These are phyloP conservation scores for Pelodytes ibericus DNA, from an alignment of 2,797 vertebrate genomes.

Conservation along the genomic window DNA sequence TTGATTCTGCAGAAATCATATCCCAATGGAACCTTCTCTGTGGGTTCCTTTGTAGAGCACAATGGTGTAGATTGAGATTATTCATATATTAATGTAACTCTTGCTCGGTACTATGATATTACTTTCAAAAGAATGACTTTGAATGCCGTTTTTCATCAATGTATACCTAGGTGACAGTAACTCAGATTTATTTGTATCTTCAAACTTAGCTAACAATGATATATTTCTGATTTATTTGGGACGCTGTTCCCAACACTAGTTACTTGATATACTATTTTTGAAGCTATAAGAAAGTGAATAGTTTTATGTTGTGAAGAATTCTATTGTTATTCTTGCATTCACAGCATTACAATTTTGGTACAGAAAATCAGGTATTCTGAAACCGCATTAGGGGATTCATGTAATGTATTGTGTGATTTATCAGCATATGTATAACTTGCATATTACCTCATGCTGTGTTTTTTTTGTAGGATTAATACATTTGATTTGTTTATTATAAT, in stretches of 20 bases:
- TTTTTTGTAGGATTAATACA: too few relatives aligned
- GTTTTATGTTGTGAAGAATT: neutral
- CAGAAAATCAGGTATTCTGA: neutral
- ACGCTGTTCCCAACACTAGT: neutral
- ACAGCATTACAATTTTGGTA: neutral
- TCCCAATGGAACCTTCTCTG: slow-evolving; percentile 46
- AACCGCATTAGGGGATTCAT: neutral
- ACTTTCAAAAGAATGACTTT: slow-evolving; percentile 3
- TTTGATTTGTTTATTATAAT: too few relatives aligned
- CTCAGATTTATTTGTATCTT: slow-evolving; percentile 6
- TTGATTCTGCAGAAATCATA: slow-evolving; percentile 46
- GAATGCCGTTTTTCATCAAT: slow-evolving; percentile 12
- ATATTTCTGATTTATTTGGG: slow-evolving; percentile 23
- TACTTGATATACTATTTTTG: neutral
- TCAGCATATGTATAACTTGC: neutral
- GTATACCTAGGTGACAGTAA: slow-evolving; percentile 20
- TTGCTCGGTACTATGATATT: slow-evolving; percentile 8
- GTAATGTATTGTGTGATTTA: neutral
- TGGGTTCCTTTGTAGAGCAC: slow-evolving; percentile 18
- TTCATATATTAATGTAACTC: slow-evolving; percentile 25
- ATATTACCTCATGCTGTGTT: neutral
- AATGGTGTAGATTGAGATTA: slow-evolving; percentile 33
- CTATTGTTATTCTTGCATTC: neutral
- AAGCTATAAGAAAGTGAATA: neutral
- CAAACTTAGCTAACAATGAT: slow-evolving; percentile 16